Base-by-base conservation (phyloP, 2,113 vertebrate genomes). In the Mobula birostris region DNA sequence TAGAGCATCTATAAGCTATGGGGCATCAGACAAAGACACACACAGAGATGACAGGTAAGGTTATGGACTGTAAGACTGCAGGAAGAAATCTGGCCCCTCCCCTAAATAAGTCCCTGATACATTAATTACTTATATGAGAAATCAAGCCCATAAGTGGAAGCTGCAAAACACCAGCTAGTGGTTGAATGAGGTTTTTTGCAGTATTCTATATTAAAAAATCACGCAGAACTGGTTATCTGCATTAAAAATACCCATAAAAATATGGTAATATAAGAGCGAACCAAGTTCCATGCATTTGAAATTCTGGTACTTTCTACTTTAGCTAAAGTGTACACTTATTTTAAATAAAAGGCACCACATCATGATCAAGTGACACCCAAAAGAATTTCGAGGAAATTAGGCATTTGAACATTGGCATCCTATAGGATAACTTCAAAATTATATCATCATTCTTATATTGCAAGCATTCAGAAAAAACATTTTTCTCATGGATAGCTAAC, bases 1-100 rank as follows among this genome's bases (percentile, higher is more conserved):
- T 56, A 74, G 91, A 93, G 91, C 91, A 93, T 93, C 91, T 93
- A 70, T 93, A 93, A 93, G 74, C 68, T 93, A 56, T 40, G 19
- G 70, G 91, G 70, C 85, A 93, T 93, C 91, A 74, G 72, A 93
- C 70, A 76, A 70, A 48, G 32, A 36, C 91, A 74, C 56, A 40
- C 40, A 93, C 72, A 74, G 70, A 74, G 70, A 93, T 93, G 91
- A 74, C 66, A 74, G 91, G 36, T 74, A 93, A 40, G 91, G 48
- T 74, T 93, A 56, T 12, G 40, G 40, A 93, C 48, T 74, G 70
- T 74, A 74, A 74, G 91, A 76, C 70, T 66, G 87, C n/a, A 68
- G 63, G 58, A 90, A 90, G n/a, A 68, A 66, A 90, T 68, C 58
- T 56, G 24, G 12, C 70, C 66, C 66, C 36, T 72, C 32, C 68